Evolutionary conservation across 2,113 vertebrate genomes (phyloP).

Genomic region (Bagarius yarrelli): DNA sequence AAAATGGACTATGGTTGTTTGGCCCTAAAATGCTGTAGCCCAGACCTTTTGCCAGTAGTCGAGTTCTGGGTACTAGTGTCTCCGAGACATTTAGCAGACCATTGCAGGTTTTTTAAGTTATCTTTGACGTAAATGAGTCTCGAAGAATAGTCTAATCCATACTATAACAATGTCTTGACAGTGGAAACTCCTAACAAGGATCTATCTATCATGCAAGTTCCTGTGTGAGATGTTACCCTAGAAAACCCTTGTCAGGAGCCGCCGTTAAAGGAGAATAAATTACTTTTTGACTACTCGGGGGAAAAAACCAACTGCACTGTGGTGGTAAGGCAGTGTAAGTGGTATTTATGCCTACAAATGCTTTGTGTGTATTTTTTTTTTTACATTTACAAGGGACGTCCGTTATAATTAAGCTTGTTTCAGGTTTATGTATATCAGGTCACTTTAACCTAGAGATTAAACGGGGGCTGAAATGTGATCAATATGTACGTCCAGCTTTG

Average conservation of each 20-base stretch:
- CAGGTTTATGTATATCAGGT: not conserved
- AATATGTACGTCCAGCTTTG: conserved; percentile 20
- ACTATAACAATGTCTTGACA: not conserved
- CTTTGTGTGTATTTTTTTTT: not conserved
- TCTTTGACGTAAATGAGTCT: no score
- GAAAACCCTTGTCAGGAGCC: not conserved
- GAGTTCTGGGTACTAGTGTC: no score
- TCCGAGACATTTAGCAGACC: not conserved
- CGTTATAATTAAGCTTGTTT: not conserved
- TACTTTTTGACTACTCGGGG: not conserved
- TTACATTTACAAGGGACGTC: not conserved
- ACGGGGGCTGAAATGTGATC: not conserved
- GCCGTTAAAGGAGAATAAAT: not conserved
- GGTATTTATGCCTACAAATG: not conserved
- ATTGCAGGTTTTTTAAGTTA: not conserved
- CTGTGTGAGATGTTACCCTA: not conserved
- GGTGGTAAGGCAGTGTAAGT: not conserved
- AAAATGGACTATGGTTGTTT: no score
- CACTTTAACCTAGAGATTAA: not conserved
- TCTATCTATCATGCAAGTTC: not conserved
- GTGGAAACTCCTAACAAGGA: not conserved
- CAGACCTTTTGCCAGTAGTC: no score
- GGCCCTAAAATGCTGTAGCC: no score
- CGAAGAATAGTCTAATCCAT: not conserved
- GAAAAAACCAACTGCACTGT: not conserved